Percentiles rank a stretch among this genome's conserved stretches.
phyloP scores from a whole-genome alignment of 2,888 invertebrate species.

The Agrotis exclamationis region DNA sequence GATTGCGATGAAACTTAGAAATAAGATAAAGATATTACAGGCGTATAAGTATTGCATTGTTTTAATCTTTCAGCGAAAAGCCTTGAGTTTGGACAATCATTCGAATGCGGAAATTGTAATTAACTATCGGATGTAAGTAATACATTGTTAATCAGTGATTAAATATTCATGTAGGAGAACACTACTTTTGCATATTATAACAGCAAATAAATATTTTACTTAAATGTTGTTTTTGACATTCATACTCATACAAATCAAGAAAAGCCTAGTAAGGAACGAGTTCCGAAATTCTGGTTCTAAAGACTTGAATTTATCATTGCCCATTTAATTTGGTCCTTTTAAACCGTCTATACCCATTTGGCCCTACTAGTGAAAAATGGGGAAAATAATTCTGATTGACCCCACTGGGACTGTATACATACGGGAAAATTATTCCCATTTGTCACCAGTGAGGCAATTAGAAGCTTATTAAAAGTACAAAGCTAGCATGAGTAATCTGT shows the following conservation, averaged over 20 bases:
- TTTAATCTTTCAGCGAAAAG: not conserved
- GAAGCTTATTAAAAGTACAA: no score
- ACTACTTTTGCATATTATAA: not conserved
- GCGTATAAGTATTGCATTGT: not conserved
- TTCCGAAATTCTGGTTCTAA: not conserved
- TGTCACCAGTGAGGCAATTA: no score
- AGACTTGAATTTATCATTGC: not conserved
- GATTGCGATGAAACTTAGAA: no score
- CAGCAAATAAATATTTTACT: not conserved
- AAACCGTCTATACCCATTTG: no score
- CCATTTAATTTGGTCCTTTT: not conserved
- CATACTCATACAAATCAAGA: no score
- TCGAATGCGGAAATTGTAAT: slow-evolving; percentile 23
- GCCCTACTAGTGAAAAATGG: no score
- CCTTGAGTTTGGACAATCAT: not conserved
- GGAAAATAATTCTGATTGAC: no score
- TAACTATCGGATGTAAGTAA: slow-evolving; percentile 1
- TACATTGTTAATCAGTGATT: slow-evolving; percentile 3
- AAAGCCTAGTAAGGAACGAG: no score
- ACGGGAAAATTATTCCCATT: no score
- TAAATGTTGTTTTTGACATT: not conserved
- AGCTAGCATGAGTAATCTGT: no score
- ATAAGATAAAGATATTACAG: no score
- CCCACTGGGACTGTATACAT: no score
- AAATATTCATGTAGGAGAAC: not conserved